phyloP scores from a whole-genome alignment of 2,888 invertebrate genomes.

The Drosophila merina region DNA sequence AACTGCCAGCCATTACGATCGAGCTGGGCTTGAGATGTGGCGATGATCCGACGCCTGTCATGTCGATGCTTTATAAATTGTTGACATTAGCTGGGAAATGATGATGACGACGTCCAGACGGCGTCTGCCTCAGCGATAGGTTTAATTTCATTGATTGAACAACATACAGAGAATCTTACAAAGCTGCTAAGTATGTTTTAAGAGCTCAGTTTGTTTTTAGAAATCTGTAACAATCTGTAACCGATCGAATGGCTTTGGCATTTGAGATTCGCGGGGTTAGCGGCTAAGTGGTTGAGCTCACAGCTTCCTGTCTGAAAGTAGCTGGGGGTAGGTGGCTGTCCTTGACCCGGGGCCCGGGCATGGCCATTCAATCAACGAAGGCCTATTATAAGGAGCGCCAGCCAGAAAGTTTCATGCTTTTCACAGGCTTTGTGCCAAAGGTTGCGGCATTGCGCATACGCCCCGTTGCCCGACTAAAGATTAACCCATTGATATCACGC shows the following conservation, averaged over 20 bases:
- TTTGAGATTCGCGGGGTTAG: slow-evolving; percentile 60
- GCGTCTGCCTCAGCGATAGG: slow-evolving; percentile 34
- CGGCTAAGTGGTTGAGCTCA: slow-evolving; percentile 36
- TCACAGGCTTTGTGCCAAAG: slow-evolving; percentile 12
- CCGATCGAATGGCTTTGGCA: slow-evolving; percentile 57
- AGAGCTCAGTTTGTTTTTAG: slow-evolving; percentile 29
- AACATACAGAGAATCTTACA: slow-evolving; percentile 20
- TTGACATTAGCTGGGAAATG: slow-evolving; percentile 64
- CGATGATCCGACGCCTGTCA: slow-evolving; percentile 34
- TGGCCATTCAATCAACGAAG: slow-evolving; percentile 24
- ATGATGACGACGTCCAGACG: slow-evolving; percentile 42
- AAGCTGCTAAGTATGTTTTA: slow-evolving; percentile 5
- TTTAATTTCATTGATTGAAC: slow-evolving; percentile 56
- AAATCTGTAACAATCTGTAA: slow-evolving; percentile 54
- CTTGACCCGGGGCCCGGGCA: slow-evolving; percentile 27
- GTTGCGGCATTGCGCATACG: slow-evolving; percentile 64
- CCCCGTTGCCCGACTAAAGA: slow-evolving; percentile 31
- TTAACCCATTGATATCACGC: slow-evolving; percentile 16
- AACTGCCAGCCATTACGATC: slow-evolving; percentile 57
- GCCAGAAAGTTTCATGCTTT: slow-evolving; percentile 34
- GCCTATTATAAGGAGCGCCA: slow-evolving; percentile 5
- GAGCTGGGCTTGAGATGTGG: slow-evolving; percentile 22
- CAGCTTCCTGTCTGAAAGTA: slow-evolving; percentile 55
- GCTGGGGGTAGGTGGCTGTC: slow-evolving; percentile 13
- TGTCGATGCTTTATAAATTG: slow-evolving; percentile 66